Evolutionary conservation across 2,113 vertebrate genomes (phyloP), one percentile per base, ranked within the genome.

Genomic region (Thamnaconus septentrionalis): DNA sequence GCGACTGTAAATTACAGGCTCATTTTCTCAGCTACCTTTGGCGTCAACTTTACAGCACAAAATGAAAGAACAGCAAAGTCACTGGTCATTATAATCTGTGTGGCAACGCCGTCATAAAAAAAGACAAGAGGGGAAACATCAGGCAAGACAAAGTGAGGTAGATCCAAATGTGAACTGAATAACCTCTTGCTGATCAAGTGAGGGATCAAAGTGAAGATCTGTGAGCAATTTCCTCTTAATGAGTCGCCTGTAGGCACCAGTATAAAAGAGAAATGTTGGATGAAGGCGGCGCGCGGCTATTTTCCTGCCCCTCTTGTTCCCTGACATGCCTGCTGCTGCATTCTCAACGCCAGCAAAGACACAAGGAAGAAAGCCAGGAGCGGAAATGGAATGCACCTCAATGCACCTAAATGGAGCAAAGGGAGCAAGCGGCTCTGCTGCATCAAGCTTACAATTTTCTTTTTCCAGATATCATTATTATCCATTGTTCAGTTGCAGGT

Each of bases 151-250:
- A 31, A 31, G 18, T 31, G 18, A 31, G 18, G 18, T 31, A 31
- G 18, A 31, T 31, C 18, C 18, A 31, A 31, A 31, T 31, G 18
- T 31, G 18, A 31, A 31, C 18, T 31, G 18, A 31, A 31, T 31
- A 31, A 31, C 18, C 18, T 31, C 18, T 31, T 31, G 18, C 43
- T 40, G 55, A 73, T 66, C 12, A 6, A 10, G 10, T 58, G 18
- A 31, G 2, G 18, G 18, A 31, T 31, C 18, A 31, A 31, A 31
- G 18, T 1, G 10, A 53, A 80, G 68, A 85, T 84, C 82, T 90
- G 87, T 64, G 52, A 89, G 64, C 68, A 80, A 84, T 90, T 88
- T 88, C 44, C 61, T 78, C 71, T 45, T 73, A 76, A 73, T 61
- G 75, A 73, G 63, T 57, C 5, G 81, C 83, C 87, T 76, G 54